Percentiles rank a stretch among this genome's conserved stretches.
Conservation (phyloP, 1,140 invertebrate genomes). For the Octopus bimaculoides region DNA sequence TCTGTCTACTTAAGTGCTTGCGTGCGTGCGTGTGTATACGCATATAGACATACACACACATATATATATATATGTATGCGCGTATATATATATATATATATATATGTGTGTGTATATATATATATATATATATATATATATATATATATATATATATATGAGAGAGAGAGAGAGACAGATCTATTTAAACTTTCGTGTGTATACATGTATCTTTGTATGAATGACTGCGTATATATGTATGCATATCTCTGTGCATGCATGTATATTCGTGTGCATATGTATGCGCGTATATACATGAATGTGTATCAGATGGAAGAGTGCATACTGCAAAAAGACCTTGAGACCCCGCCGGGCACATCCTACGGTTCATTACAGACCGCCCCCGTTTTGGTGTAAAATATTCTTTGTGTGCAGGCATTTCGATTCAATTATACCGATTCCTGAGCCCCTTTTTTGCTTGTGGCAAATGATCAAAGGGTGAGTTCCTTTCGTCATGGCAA, state of each 20-base stretch:
- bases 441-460: constrained; percentile 2
- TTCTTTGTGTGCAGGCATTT: constrained; percentile 22
- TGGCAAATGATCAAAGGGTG: constrained; percentile 22
- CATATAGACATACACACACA: not conserved
- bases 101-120: not conserved
- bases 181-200: no score
- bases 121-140: constrained; percentile 4
- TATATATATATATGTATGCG: not conserved
- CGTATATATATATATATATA: not conserved
- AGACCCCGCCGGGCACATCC: not conserved
- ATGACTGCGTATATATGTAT: no score
- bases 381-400: constrained; percentile 15
- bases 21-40: not conserved
- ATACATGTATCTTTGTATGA: no score
- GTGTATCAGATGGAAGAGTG: not conserved
- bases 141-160: not conserved
- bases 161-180: no score
- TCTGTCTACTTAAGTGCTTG: not conserved
- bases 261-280: no score
- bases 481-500: constrained; percentile 1
- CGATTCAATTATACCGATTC: constrained; percentile 26
- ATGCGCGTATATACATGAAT: no score
- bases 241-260: no score
- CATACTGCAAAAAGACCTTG: constrained; percentile 1
- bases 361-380: constrained; percentile 20